A percentile compares a stretch with the other conserved stretches of the same genome.
Conservation (phyloP, 2,888 invertebrate genomes). For the Archips xylosteana region DNA sequence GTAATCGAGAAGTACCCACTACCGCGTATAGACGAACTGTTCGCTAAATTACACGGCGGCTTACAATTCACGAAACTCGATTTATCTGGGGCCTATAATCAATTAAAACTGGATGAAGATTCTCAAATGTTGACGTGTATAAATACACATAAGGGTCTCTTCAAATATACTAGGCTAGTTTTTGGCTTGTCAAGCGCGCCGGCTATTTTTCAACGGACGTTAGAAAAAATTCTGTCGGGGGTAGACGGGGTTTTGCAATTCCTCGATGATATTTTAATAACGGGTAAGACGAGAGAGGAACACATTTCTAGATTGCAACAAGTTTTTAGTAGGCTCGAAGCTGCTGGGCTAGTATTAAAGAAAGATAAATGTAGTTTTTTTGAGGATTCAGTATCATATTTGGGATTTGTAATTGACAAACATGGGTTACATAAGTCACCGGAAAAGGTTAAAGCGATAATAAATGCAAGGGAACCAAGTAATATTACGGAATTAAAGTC, state of each 20-base stretch:
- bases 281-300: not conserved
- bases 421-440: not conserved
- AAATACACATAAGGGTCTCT: not conserved
- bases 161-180: not conserved
- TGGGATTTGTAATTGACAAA: not conserved
- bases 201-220: not conserved
- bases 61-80: not conserved
- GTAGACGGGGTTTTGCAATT: not conserved
- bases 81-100: not conserved
- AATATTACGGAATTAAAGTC: not conserved
- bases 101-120: not conserved
- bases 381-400: not conserved
- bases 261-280: not conserved
- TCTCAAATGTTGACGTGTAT: not conserved
- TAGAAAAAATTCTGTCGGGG: not conserved
- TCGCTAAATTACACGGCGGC: not conserved
- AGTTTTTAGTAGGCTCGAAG: not conserved
- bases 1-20: too few relatives aligned
- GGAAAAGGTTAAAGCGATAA: not conserved
- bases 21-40: too few relatives aligned
- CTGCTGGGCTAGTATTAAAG: not conserved
- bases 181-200: not conserved
- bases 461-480: not conserved
- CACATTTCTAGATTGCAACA: not conserved
- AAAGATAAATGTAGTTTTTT: not conserved